Base-by-base conservation (phyloP, 2,797 vertebrate genomes). In the Sebastes baramenuke region DNA sequence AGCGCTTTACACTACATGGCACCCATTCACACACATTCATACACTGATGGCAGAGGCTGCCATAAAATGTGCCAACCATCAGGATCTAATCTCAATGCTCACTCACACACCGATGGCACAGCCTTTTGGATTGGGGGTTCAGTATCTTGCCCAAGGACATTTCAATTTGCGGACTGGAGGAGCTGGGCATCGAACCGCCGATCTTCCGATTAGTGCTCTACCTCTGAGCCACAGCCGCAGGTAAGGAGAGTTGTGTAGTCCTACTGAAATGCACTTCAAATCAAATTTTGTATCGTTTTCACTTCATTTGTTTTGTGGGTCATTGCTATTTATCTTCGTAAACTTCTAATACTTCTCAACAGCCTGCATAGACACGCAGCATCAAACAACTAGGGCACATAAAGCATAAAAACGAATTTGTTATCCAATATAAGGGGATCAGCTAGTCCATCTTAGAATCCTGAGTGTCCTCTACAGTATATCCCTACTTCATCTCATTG, bases 371-470 rank as follows among this genome's bases (percentile, higher is more conserved):
- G 83, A 79, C 85, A 86, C n/a, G 34, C 82, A 79, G 61, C 82
- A 86, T 83, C 78, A 86, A 83, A 85, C 79, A 88, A 84, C 42
- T 71, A 30, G 72, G 85, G 25, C 85, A 62, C 68, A 70, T 80
- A 42, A 79, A 65, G 68, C 71, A 84, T 72, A 70, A 78, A 74
- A 89, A 72, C 79, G 34, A n/a, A 91, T 90, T 82, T 88, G 61
- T 80, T 69, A 66, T 72, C 75, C 75, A 85, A 82, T 84, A 80
- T 68, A 83, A 82, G 66, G 34, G 55, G 67, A 86, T 78, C 59
- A 80, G 80, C 34, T 46, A 36, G 38, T 86, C 67, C 69, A 62
- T 89, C 74, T 83, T 58, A 32, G 55, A 86, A 79, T 82, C 67
- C 68, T 14, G 10, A 61, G 30, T 79, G 81, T 85, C 75, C 75